Base-by-base conservation (phyloP, 2,888 invertebrate species). In the Rhagonycha lutea region DNA sequence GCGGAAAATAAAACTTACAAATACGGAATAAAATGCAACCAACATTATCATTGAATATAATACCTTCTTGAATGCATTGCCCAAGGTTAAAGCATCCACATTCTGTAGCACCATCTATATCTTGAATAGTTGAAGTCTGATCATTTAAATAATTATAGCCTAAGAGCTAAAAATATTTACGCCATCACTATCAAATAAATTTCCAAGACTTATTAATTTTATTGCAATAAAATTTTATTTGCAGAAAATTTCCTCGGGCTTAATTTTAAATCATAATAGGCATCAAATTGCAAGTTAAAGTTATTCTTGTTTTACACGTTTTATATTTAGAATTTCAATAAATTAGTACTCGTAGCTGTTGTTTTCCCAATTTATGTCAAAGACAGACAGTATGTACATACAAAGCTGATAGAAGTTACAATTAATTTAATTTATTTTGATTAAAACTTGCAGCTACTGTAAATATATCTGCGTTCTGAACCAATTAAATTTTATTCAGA, bases 61-160 rank as follows among this genome's bases (percentile, higher is more conserved):
- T 24, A 63, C 23, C 23, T 65, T n/a, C 23, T 65, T n/a, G 23
- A 65, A 24, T 65, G 23, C 11, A 26, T 65, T 24, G 23, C 63
- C 63, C 18, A 65, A 14, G 63, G 63, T n/a, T 63, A 24, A 63
- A 63, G n/a, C 18, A 24, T 63, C 24, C n/a, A 65, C 47, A n/a
- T 47, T 47, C 47, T 47, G 47, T 47, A 47, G 47, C n/a, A n/a
- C 47, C 47, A n/a, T 23, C 26, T 65, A 65, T 24, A 65, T 65
- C 24, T 24, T 65, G 47, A 47, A 47, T 47, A 47, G n/a, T 65
- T 65, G 63, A 65, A 65, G 63, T 65, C 26, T 65, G 63, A 65
- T 65, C 18, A 65, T 65, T 65, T 65, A 65, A 65, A 65, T 65
- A 65, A 65, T 65, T 65, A 65, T 65, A 65, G 24, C 63, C 26